Evolutionary conservation across 1,140 invertebrate species (phyloP), one percentile per base, ranked within the genome.

Genomic region (Polypedilum vanderplanki): DNA sequence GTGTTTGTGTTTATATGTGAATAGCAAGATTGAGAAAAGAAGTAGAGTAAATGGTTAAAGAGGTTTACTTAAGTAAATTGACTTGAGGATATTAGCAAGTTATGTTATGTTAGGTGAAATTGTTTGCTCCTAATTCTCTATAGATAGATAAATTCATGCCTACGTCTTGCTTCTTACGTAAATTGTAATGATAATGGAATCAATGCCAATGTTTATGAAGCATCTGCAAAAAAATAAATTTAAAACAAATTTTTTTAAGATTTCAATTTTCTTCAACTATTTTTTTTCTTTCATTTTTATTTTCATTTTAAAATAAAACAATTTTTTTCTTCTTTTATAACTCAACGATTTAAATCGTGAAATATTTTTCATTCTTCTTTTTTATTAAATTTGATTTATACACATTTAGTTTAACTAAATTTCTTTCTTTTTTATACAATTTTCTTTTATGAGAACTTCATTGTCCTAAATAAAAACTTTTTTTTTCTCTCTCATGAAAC

Each of bases 401-500:
- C n/a, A 57, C 46, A 57, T 57, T 57, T 12, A 57, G n/a, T 57
- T 57, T 57, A 57, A 57, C 46, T 57, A 57, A 57, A n/a, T 57
- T 57, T 57, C 41, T 57, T n/a, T 57, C 12, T 57, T 57, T 57
- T 57, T 33, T 33, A 33, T 33, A 33, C 24, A 33, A 12, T 57
- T 3, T 57, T 57, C n/a, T 57, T 57, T 12, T 57, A 1, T 57
- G 12, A 57, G 3, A n/a, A n/a, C 12, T 15, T 57, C 46, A 57
- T 57, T 57, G 12, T n/a, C 46, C 24, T 33, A 33, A 33, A 33
- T 33, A 33, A 33, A 33, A 33, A 57, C 4, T 57, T 57, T 57
- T 57, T 57, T 15, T 46, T 46, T 46, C 9, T 46, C 2, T 46
- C 41, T 46, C n/a, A n/a, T n/a, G n/a, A n/a, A n/a, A n/a, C n/a